Conservation (phyloP, 2,113 vertebrate genomes). For the Rynchops niger region DNA sequence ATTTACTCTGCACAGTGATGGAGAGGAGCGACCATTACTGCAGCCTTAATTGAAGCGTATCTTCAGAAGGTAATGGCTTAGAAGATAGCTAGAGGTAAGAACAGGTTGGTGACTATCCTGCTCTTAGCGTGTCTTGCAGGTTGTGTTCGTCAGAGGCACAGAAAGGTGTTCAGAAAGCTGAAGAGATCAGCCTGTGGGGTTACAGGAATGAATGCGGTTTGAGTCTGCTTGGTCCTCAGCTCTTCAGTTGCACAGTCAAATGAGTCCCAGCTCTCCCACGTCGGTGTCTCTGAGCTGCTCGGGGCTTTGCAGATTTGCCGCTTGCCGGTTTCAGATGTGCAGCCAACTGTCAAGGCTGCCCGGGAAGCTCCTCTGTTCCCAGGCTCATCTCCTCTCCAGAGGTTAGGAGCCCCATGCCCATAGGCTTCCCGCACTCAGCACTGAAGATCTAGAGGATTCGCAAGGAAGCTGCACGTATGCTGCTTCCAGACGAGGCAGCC, state of each 20-base stretch:
- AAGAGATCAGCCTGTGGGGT: not conserved
- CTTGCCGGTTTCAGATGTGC: not conserved
- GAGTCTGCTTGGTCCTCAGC: not conserved
- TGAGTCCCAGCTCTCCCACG: not conserved
- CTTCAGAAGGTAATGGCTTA: not conserved
- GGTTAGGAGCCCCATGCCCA: not conserved
- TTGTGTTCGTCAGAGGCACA: not conserved
- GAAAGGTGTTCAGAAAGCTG: not conserved
- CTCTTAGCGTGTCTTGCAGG: not conserved
- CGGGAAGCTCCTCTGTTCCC: not conserved
- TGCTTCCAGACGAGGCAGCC: not conserved
- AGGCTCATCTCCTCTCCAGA: not conserved
- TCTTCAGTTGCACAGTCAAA: not conserved
- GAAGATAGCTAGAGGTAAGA: not conserved
- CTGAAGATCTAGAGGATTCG: not conserved
- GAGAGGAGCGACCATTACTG: not conserved
- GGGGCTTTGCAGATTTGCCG: not conserved
- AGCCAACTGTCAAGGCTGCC: not conserved
- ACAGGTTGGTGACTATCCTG: not conserved
- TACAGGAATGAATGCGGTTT: not conserved
- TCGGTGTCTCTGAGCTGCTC: not conserved
- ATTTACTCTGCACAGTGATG: not conserved
- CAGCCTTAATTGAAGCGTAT: not conserved
- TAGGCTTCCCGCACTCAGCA: not conserved
- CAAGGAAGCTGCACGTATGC: fast-evolving